These are phyloP conservation scores for Pseudorhiza aurosa DNA, from an alignment of 30 jellyfish, hydroid and myxozoan species.

Conservation along the genomic window DNA sequence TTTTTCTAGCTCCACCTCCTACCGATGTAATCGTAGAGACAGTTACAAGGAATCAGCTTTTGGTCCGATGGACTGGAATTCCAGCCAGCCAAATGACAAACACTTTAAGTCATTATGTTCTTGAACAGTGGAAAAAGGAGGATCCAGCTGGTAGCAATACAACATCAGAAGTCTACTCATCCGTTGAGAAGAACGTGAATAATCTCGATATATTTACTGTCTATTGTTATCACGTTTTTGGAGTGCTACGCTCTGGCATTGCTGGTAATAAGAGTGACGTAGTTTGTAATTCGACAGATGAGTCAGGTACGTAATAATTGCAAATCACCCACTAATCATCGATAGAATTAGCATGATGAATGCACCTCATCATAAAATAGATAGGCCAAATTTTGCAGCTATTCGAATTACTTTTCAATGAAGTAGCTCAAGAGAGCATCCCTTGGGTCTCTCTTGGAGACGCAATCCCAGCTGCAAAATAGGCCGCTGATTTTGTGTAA, in stretches of 20 bases:
- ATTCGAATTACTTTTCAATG: too few species aligned
- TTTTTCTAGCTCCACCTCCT: slow-evolving; percentile 38
- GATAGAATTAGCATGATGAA: too few species aligned
- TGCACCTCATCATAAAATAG: too few species aligned
- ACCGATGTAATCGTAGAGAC: slow-evolving; percentile 16
- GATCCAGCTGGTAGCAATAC: not conserved
- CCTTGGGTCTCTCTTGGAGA: too few species aligned
- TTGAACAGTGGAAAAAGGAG: not conserved
- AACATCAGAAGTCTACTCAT: not conserved
- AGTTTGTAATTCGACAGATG: slow-evolving; percentile 38
- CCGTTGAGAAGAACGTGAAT: not conserved
- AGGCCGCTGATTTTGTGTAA: too few species aligned
- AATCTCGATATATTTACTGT: slow-evolving; percentile 17
- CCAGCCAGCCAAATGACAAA: slow-evolving; percentile 15
- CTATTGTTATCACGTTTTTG: slow-evolving; percentile 34
- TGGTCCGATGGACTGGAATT: slow-evolving; percentile 22
- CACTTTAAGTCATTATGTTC: not conserved
- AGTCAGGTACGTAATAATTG: slow-evolving; percentile 16
- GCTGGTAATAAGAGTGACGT: slow-evolving; percentile 22
- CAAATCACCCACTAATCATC: too few species aligned
- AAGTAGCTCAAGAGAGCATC: too few species aligned
- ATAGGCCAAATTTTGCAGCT: too few species aligned
- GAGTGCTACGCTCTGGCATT: slow-evolving; percentile 7
- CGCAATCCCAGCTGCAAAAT: too few species aligned
- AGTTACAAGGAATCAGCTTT: not conserved